Evolutionary conservation across 2,113 vertebrate species (phyloP).

Genomic region (Setophaga coronata): DNA sequence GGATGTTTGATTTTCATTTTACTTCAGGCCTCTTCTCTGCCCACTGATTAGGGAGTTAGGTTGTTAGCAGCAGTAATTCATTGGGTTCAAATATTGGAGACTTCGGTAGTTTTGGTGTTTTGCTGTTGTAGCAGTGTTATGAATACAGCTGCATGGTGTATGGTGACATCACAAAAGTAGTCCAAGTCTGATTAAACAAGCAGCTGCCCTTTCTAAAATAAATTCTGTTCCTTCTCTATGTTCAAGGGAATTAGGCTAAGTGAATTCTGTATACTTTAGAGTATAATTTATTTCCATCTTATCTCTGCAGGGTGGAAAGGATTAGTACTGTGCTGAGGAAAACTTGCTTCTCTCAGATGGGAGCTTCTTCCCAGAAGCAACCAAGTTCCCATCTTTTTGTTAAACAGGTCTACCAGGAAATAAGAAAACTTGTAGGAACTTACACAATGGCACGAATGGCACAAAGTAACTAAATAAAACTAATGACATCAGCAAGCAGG

Average conservation of each 20-base stretch:
- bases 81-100: not conserved
- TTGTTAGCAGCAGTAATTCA: not conserved
- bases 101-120: not conserved
- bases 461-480: not conserved
- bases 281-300: not conserved
- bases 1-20: not conserved
- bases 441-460: not conserved
- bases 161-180: not conserved
- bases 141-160: not conserved
- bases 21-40: not conserved
- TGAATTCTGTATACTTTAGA: not conserved
- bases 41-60: not conserved
- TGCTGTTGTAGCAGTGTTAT: not conserved
- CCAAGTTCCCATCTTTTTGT: not conserved
- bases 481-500: not conserved
- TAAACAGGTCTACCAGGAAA: not conserved
- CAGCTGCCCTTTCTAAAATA: slow-evolving; percentile 6
- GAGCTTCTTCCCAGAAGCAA: not conserved
- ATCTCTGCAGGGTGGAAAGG: not conserved
- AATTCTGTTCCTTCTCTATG: not conserved
- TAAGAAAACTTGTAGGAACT: not conserved
- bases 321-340: not conserved
- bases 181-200: not conserved
- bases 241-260: not conserved
- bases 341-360: not conserved